Evolutionary conservation across 2,113 vertebrate species (phyloP).

Genomic region (Corapipo altera): DNA sequence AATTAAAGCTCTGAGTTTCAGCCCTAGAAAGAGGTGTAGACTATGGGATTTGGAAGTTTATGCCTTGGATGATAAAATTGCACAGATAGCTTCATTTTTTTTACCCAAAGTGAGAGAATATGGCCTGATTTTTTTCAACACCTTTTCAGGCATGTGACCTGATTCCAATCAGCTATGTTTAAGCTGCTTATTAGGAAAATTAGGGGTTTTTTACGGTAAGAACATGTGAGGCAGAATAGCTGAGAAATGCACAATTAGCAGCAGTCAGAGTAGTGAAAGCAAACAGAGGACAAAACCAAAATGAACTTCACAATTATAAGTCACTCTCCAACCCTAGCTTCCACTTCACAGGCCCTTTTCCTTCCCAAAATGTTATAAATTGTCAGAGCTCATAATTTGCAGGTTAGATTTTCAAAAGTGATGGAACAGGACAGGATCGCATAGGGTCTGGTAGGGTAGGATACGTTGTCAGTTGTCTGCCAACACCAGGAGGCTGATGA

Average conservation of each 20-base stretch:
- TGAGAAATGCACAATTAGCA: neutral
- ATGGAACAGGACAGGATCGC: neutral
- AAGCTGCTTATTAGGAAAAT: neutral
- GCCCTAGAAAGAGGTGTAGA: neutral
- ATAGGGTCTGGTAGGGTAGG: rapidly evolving
- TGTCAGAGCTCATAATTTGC: neutral
- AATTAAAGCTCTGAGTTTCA: neutral
- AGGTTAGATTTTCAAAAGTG: neutral
- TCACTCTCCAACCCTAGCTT: neutral
- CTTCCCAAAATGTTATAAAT: neutral
- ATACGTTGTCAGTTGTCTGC: neutral
- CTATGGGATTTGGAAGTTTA: neutral
- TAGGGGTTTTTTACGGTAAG: neutral
- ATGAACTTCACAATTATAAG: neutral
- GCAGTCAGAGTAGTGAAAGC: neutral
- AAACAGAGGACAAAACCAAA: neutral
- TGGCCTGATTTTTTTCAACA: neutral
- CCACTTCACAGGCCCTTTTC: neutral
- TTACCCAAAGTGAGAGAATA: neutral
- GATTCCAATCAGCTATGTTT: neutral
- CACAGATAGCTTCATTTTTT: neutral
- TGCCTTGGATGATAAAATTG: neutral
- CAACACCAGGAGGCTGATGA: neutral
- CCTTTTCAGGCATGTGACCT: neutral
- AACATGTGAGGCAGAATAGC: neutral